These are phyloP conservation scores for Chloroclystis v-ata DNA, from an alignment of 2,888 invertebrate species.

Conservation along the genomic window DNA sequence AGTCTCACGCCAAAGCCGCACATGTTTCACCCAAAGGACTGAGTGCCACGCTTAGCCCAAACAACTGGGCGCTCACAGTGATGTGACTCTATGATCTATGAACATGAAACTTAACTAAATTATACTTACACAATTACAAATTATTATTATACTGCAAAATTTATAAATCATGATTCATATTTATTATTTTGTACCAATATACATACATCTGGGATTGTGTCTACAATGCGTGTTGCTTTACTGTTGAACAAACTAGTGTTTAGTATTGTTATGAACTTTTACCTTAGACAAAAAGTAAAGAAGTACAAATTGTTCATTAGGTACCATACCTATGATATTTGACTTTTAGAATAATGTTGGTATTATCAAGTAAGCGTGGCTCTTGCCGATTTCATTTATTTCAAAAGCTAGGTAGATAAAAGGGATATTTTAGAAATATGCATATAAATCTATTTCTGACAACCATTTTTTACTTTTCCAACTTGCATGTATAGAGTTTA, in stretches of 20 bases:
- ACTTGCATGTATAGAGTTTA: constrained; percentile 26
- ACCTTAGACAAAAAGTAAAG: constrained; percentile 10
- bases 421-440: constrained; percentile 8
- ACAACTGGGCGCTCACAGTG: too few species aligned
- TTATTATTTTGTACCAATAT: constrained; percentile 9
- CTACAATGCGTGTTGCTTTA: constrained; percentile 17
- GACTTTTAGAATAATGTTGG: constrained; percentile 8
- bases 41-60: constrained; percentile 20
- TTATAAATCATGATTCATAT: constrained; percentile 18
- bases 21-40: constrained; percentile 52
- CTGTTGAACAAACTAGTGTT: constrained; percentile 17
- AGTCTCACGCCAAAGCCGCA: constrained; percentile 49
- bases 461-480: constrained; percentile 4
- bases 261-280: constrained; percentile 10
- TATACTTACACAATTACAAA: constrained; percentile 8
- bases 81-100: constrained; percentile 11
- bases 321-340: constrained; percentile 11
- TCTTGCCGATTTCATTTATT: constrained; percentile 2
- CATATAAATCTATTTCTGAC: constrained; percentile 4
- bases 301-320: constrained; percentile 19
- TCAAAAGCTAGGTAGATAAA: constrained; percentile 5
- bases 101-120: constrained; percentile 13
- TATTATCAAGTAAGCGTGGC: constrained; percentile 3
- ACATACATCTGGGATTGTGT: constrained; percentile 10
- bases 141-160: constrained; percentile 4